A percentile compares a stretch with the other conserved stretches of the same genome.
Evolutionary conservation across 2,888 invertebrate species (phyloP).

Genomic region (Myopa testacea): DNA sequence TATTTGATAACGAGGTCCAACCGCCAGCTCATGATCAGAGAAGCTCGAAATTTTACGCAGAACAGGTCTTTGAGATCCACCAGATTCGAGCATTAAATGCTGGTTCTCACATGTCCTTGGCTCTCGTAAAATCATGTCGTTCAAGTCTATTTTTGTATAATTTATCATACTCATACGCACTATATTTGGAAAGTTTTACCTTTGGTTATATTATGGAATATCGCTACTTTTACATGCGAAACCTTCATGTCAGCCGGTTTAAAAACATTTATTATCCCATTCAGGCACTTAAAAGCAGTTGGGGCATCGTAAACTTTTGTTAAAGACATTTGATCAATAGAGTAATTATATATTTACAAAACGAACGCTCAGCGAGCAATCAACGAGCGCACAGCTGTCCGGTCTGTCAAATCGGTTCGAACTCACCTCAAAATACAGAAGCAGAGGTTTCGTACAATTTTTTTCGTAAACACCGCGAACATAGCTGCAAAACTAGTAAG

Average conservation of each 20-base stretch:
- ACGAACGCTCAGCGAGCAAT: too few species aligned
- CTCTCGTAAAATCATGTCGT: slow-evolving; percentile 75
- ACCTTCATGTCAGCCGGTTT: slow-evolving; percentile 77
- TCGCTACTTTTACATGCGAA: slow-evolving; percentile 71
- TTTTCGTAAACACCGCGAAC: too few species aligned
- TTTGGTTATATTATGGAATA: slow-evolving; percentile 75
- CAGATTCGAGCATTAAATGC: slow-evolving; percentile 72
- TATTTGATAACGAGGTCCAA: slow-evolving; percentile 80
- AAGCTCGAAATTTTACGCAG: slow-evolving; percentile 72
- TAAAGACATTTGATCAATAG: slow-evolving; percentile 51
- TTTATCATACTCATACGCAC: background rate
- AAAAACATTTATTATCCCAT: slow-evolving; percentile 82
- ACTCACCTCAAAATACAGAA: too few species aligned
- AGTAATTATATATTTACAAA: background rate
- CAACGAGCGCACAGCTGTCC: too few species aligned
- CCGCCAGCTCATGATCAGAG: slow-evolving; percentile 80
- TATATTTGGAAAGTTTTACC: slow-evolving; percentile 70
- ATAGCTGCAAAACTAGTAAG: too few species aligned
- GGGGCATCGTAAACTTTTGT: slow-evolving; percentile 70
- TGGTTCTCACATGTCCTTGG: slow-evolving; percentile 70
- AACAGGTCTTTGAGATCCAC: slow-evolving; percentile 72
- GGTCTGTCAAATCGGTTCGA: too few species aligned
- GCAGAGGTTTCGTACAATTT: too few species aligned
- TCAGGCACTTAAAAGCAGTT: slow-evolving; percentile 75
- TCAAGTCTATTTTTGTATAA: slow-evolving; percentile 73